phyloP scores from a whole-genome alignment of 2,888 invertebrate species.

The Pollenia angustigena region DNA sequence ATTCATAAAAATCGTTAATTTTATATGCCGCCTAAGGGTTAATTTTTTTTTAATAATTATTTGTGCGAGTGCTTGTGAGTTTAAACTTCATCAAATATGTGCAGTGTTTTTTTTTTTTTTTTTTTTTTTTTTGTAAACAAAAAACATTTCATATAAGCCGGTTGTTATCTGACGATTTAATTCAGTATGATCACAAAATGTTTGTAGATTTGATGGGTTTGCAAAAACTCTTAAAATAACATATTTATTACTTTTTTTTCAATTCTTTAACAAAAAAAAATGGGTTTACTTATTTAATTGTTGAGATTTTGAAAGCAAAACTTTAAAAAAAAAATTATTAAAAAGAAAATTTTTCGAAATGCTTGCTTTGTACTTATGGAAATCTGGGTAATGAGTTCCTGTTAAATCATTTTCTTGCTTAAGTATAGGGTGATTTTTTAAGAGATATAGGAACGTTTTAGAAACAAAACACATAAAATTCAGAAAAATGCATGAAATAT shows the following conservation, averaged over 20 bases:
- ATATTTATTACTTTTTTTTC: too few species aligned
- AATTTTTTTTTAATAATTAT: slow-evolving; percentile 8
- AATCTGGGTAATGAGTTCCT: too few species aligned
- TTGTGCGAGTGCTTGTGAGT: not conserved
- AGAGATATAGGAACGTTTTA: too few species aligned
- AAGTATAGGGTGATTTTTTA: too few species aligned
- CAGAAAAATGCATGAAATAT: too few species aligned
- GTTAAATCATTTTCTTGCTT: too few species aligned
- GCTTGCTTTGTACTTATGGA: too few species aligned
- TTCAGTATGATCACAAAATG: not conserved
- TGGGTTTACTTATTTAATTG: too few species aligned
- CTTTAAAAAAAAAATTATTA: not conserved
- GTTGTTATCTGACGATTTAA: slow-evolving; percentile 58
- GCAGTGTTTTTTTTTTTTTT: slow-evolving; percentile 9
- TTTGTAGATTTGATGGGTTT: not conserved
- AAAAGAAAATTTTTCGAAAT: too few species aligned
- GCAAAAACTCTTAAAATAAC: not conserved
- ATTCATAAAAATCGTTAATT: not conserved
- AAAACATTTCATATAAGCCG: slow-evolving; percentile 47
- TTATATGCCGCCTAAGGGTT: slow-evolving; percentile 19
- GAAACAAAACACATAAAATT: too few species aligned
- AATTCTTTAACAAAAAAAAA: too few species aligned
- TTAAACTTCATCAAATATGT: slow-evolving; percentile 3
- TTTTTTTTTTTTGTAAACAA: slow-evolving; percentile 4
- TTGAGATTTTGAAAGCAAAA: not conserved